Percentiles rank a stretch among this genome's conserved stretches.
phyloP scores from a whole-genome alignment of 1,140 invertebrate species.

The Brachionus sp. region DNA sequence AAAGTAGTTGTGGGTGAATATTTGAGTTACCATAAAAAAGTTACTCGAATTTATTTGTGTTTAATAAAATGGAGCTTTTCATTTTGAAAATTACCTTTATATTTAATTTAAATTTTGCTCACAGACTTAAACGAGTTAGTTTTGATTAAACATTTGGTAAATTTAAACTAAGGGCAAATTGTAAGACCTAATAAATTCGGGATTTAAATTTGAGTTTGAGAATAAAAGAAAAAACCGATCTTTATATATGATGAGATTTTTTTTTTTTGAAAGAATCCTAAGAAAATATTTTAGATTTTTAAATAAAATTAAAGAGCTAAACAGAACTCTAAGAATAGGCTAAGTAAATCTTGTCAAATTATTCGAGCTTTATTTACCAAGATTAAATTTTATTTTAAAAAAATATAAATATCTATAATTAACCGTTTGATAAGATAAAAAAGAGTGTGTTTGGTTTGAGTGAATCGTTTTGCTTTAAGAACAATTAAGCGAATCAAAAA shows the following conservation, averaged over 20 bases:
- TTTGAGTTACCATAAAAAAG: background rate
- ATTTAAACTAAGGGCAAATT: background rate
- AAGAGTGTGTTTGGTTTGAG: background rate
- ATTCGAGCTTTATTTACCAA: background rate
- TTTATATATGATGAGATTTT: constrained; percentile 9
- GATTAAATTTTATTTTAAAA: constrained; percentile 12
- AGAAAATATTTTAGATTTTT: constrained; percentile 24
- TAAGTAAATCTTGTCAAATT: background rate
- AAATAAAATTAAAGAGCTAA: constrained; percentile 24
- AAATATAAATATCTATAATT: constrained; percentile 4
- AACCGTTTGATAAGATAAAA: constrained; percentile 17
- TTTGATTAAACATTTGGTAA: background rate
- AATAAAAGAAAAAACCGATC: background rate
- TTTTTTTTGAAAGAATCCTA: background rate
- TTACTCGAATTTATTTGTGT: constrained; percentile 15
- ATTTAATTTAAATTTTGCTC: background rate
- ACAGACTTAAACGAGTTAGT: background rate
- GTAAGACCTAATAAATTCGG: background rate
- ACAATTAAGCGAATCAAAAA: background rate
- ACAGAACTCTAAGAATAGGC: constrained; percentile 24
- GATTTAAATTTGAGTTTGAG: background rate
- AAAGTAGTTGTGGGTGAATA: background rate
- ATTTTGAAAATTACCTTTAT: constrained; percentile 8
- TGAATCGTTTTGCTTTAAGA: background rate
- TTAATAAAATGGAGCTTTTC: background rate